These are phyloP conservation scores for Coilia nasus DNA, from an alignment of 2,797 vertebrate genomes.

Conservation along the genomic window DNA sequence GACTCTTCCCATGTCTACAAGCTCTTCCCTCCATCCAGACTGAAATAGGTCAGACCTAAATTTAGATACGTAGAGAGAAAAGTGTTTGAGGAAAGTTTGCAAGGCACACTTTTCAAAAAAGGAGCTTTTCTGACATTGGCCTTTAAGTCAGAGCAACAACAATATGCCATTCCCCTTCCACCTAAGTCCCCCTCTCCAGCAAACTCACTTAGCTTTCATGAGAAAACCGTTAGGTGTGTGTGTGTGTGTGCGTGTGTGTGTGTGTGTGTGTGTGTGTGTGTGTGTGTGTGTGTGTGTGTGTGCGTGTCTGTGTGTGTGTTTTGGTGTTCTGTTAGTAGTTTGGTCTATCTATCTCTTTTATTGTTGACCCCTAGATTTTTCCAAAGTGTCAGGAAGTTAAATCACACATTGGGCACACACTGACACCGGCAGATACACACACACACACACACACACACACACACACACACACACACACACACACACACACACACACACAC, in stretches of 20 bases:
- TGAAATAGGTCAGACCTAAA: conserved; percentile 20
- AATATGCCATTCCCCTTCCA: background rate
- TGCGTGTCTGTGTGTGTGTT: background rate
- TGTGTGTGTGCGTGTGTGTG: conserved; percentile 47
- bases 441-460: background rate
- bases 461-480: background rate
- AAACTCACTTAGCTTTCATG: conserved; percentile 27
- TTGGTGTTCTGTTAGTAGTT: background rate
- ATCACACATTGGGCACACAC: background rate
- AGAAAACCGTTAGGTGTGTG: conserved; percentile 52
- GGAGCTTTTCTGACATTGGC: background rate
- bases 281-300: conserved; percentile 8
- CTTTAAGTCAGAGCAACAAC: background rate
- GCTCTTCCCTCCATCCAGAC: background rate
- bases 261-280: conserved; percentile 21
- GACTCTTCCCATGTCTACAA: background rate
- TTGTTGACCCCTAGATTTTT: background rate
- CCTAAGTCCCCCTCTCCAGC: background rate
- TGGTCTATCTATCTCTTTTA: background rate
- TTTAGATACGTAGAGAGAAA: background rate
- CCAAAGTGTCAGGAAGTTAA: background rate
- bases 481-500: background rate
- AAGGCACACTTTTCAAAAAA: conserved; percentile 17
- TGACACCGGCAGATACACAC: background rate
- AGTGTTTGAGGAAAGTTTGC: conserved; percentile 17